These are phyloP conservation scores for Clarias macrocephalus DNA, from an alignment of 2,113 vertebrate genomes.

Conservation along the genomic window DNA sequence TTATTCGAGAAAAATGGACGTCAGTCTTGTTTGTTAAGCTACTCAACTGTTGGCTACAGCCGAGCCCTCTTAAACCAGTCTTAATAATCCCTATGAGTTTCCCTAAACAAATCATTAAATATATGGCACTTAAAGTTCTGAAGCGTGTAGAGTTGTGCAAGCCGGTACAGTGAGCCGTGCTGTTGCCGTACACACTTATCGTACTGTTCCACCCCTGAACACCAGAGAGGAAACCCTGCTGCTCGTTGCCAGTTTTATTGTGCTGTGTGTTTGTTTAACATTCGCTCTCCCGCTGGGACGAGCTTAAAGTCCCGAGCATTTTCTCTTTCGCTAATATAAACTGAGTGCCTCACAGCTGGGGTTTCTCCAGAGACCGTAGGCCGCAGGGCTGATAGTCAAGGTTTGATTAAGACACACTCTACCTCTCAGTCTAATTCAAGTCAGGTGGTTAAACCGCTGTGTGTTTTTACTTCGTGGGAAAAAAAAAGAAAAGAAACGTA, in stretches of 20 bases:
- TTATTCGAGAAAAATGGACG: not conserved
- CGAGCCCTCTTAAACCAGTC: not conserved
- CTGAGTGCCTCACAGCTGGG: constrained; percentile 38
- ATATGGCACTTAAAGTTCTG: not conserved
- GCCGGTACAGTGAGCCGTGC: too few relatives aligned
- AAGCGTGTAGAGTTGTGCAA: not conserved
- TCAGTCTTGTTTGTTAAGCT: not conserved
- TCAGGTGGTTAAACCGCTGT: constrained; percentile 42
- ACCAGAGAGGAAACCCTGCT: constrained; percentile 67
- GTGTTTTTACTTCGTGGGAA: constrained; percentile 28
- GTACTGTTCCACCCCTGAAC: not conserved
- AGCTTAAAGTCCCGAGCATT: constrained; percentile 25
- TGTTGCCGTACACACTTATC: not conserved
- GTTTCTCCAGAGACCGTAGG: constrained; percentile 27
- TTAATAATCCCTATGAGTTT: not conserved
- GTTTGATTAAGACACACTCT: constrained; percentile 1
- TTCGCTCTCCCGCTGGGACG: constrained; percentile 42
- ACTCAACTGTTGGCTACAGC: not conserved
- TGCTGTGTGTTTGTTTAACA: constrained; percentile 54
- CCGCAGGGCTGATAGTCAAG: constrained; percentile 4
- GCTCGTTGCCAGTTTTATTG: constrained; percentile 54
- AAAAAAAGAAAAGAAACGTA: not conserved
- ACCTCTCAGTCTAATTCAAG: constrained; percentile 40
- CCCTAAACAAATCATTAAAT: not conserved
- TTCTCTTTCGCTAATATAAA: constrained; percentile 25